Conservation (phyloP, 2,888 invertebrate species). For the Nebria brevicollis region DNA sequence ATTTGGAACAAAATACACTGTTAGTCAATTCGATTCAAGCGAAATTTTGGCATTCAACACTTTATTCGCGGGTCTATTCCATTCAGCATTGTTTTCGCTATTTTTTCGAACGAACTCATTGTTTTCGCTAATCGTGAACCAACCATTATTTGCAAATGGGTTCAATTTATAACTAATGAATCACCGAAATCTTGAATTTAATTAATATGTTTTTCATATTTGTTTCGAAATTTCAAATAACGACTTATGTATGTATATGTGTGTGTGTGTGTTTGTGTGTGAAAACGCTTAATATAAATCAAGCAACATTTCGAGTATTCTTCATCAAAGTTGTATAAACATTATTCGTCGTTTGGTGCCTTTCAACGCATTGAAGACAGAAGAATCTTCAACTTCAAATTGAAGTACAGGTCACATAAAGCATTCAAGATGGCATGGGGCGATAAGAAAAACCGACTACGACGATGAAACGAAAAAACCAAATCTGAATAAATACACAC, state of each 20-base stretch:
- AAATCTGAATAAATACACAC: not conserved
- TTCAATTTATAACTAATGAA: too few relatives aligned
- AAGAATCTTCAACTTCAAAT: constrained; percentile 43
- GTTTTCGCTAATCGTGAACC: too few relatives aligned
- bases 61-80: too few relatives aligned
- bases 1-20: not conserved
- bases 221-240: too few relatives aligned
- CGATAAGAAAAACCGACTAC: constrained; percentile 63
- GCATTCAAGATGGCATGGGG: constrained; percentile 49
- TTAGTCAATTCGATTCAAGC: not conserved
- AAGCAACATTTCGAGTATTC: not conserved
- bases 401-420: constrained; percentile 39
- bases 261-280: not conserved
- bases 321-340: not conserved
- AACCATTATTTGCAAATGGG: too few relatives aligned
- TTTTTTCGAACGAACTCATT: too few relatives aligned
- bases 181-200: too few relatives aligned
- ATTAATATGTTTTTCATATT: too few relatives aligned
- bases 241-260: not conserved
- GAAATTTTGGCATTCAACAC: not conserved
- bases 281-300: not conserved
- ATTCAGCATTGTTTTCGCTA: too few relatives aligned
- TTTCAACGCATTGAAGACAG: constrained; percentile 7
- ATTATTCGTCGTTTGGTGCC: constrained; percentile 1
- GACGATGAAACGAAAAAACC: constrained; percentile 47